These are phyloP conservation scores for Lobophora halterata DNA, from an alignment of 2,888 invertebrate genomes.

Conservation along the genomic window DNA sequence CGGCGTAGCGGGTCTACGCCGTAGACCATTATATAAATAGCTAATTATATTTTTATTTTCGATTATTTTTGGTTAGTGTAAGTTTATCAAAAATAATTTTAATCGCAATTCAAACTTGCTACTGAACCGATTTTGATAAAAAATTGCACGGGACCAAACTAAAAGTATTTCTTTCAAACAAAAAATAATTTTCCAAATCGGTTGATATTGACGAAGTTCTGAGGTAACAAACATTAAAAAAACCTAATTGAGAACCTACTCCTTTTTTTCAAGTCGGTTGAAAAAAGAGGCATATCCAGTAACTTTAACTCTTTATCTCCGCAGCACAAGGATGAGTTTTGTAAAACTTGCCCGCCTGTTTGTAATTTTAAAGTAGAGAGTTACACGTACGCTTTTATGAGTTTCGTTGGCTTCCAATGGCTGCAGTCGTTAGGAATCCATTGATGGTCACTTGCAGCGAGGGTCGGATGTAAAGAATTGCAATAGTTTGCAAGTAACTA, in stretches of 20 bases:
- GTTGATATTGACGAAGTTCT: too few relatives aligned
- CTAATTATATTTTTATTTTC: too few relatives aligned
- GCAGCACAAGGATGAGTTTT: conserved; percentile 61
- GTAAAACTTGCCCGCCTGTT: conserved; percentile 74
- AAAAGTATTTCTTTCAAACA: too few relatives aligned
- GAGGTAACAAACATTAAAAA: too few relatives aligned
- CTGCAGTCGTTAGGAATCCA: conserved; percentile 40
- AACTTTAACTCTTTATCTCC: conserved; percentile 10
- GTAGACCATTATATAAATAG: too few relatives aligned
- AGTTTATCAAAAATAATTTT: too few relatives aligned
- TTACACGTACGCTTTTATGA: conserved; percentile 68
- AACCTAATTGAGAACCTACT: neutral
- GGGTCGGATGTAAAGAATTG: conserved; percentile 21
- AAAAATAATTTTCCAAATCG: too few relatives aligned
- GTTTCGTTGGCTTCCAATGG: conserved; percentile 60
- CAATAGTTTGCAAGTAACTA: conserved; percentile 22
- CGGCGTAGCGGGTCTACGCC: too few relatives aligned
- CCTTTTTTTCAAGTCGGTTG: neutral
- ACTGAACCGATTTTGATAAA: too few relatives aligned
- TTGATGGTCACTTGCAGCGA: conserved; percentile 32
- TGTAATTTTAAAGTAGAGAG: conserved; percentile 76
- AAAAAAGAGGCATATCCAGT: conserved; percentile 34
- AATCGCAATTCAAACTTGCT: too few relatives aligned
- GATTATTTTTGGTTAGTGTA: too few relatives aligned
- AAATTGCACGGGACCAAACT: too few relatives aligned